Conservation (phyloP, 2,113 vertebrate genomes). For the Halcyon malimbica region DNA sequence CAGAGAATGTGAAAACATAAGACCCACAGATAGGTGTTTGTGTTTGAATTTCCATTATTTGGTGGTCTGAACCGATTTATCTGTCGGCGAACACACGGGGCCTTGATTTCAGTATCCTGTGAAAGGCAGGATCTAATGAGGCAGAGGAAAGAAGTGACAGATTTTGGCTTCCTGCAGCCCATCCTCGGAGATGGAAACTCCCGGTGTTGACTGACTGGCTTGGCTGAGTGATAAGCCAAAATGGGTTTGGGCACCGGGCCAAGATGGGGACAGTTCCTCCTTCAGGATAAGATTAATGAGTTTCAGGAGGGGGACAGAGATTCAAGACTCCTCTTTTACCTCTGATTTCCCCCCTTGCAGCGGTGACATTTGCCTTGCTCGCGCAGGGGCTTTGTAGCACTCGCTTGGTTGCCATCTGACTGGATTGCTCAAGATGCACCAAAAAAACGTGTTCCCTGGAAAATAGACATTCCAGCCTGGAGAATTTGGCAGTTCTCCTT, state of each 20-base stretch:
- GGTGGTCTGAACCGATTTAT: slow-evolving; percentile 7
- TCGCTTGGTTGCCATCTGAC: neutral
- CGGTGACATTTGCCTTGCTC: fast-evolving
- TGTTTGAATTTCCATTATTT: slow-evolving; percentile 26
- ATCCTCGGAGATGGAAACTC: slow-evolving; percentile 55
- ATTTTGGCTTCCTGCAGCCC: slow-evolving; percentile 66
- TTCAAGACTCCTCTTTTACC: neutral
- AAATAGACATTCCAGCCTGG: slow-evolving; percentile 63
- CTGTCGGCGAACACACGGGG: neutral
- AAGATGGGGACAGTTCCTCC: neutral
- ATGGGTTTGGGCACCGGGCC: neutral
- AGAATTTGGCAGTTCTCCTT: slow-evolving; percentile 46
- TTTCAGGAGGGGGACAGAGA: neutral
- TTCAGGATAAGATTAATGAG: neutral
- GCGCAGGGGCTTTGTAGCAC: fast-evolving
- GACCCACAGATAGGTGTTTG: neutral
- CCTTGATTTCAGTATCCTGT: slow-evolving; percentile 64
- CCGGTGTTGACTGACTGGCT: slow-evolving; percentile 30
- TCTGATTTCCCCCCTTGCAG: neutral
- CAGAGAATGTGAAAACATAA: neutral
- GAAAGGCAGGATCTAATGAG: slow-evolving; percentile 54
- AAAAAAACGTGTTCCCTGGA: neutral
- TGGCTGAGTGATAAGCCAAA: slow-evolving; percentile 58
- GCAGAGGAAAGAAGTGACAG: slow-evolving; percentile 64
- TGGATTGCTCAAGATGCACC: neutral